Base-by-base conservation (phyloP, 2,113 vertebrate genomes). In the Paramormyrops kingsleyae region DNA sequence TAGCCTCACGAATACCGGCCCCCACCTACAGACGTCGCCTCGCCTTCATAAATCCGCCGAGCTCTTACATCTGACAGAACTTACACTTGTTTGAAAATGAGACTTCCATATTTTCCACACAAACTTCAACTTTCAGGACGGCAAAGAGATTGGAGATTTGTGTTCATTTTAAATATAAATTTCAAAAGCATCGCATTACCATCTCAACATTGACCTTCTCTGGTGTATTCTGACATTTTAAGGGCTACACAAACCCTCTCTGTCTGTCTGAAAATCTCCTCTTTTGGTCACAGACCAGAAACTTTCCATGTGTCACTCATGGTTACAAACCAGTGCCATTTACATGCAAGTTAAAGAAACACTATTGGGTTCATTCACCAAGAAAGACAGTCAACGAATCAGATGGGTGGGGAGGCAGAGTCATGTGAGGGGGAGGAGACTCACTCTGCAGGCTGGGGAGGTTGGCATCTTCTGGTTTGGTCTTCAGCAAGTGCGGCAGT, bases 381-480 rank as follows among this genome's bases (percentile, higher is more conserved):
- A 27, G 15, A 66, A 53, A 46, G 19, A 88, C 4, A 13, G 53
- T 56, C n/a, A 52, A 21, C n/a, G 27, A 80, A 19, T 74, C 1
- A 80, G 31, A 52, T 31, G 4, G 15, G 1, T 1, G 6, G 66
- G 35, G 21, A 44, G 56, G 56, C 35, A 13, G 56, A 21, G 4
- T 19, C 49, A 42, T 12, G 17, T 15, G 59, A 70, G 44, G 5
- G 24, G 13, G 56, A 8, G 56, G 44, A 50, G 27, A 98, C 98
- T 93, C 93, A 99, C 98, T 99, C 95, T 99, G 99, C 88, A 99
- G 96, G 90, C 98, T 99, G 91, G 99, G 99, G 35, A 99, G 95
- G 94, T 97, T 99, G 92, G 97, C 98, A 8, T 99, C 99, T 92
- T 99, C 98, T 0, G 98, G 99, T 92, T 99, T 99, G 94, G 97